Evolutionary conservation across 2,888 invertebrate species (phyloP).

Genomic region (Graphium colonna): DNA sequence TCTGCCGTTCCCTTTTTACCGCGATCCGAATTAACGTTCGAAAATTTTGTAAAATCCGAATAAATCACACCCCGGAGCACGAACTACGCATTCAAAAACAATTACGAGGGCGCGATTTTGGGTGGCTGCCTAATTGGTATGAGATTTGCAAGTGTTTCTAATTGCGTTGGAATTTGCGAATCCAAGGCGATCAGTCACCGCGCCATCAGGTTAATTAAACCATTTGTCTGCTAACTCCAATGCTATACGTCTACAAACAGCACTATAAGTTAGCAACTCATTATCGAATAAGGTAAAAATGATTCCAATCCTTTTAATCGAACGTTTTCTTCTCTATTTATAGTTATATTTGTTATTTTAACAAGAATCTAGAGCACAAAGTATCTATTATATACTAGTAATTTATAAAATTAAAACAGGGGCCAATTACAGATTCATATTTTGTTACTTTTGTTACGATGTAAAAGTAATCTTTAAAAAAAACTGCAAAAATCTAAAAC

Average conservation of each 20-base stretch:
- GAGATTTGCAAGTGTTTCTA: conserved; percentile 78
- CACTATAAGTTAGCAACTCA: conserved; percentile 25
- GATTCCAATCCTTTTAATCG: no score
- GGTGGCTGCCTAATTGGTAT: conserved; percentile 78
- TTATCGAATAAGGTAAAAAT: no score
- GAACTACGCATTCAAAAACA: conserved; percentile 77
- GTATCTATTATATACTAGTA: no score
- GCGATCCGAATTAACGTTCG: background rate
- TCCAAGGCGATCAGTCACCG: conserved; percentile 72
- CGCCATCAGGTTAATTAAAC: conserved; percentile 78
- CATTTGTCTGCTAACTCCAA: conserved; percentile 62
- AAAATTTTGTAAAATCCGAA: conserved; percentile 31
- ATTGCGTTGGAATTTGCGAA: conserved; percentile 73
- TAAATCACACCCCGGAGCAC: conserved; percentile 66
- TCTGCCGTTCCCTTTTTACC: background rate
- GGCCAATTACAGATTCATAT: no score
- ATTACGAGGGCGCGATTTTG: conserved; percentile 74
- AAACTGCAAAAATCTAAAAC: no score
- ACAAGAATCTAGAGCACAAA: no score
- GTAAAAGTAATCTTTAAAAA: no score
- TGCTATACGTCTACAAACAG: conserved; percentile 22
- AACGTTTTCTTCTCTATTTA: no score
- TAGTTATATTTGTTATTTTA: no score
- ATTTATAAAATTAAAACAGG: no score
- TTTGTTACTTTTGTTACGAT: no score